Evolutionary conservation across 2,797 vertebrate genomes (phyloP).

Genomic region (Neopelma chrysocephalum): DNA sequence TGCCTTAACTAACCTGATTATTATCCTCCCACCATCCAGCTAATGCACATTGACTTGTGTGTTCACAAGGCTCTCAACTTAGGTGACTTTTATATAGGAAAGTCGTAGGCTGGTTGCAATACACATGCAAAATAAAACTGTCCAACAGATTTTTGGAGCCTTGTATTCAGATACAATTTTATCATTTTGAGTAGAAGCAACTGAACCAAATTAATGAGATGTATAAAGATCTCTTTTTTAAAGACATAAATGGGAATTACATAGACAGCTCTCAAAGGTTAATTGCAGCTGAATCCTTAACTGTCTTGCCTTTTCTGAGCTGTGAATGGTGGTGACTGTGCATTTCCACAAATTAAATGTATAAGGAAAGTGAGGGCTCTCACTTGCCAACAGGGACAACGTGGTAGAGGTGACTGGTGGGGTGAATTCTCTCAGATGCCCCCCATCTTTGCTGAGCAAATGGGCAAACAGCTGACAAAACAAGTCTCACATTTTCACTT

Average conservation of each 20-base stretch:
- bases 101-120: not conserved
- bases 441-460: not conserved
- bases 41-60: not conserved
- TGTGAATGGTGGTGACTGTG: not conserved
- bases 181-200: not conserved
- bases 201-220: not conserved
- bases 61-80: not conserved
- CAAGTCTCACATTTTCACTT: not conserved
- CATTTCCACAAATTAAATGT: not conserved
- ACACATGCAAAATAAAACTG: not conserved
- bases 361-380: not conserved
- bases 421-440: not conserved
- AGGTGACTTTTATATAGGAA: not conserved
- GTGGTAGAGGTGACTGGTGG: not conserved
- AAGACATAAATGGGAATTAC: not conserved
- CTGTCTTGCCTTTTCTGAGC: not conserved
- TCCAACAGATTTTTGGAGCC: not conserved
- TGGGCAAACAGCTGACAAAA: not conserved
- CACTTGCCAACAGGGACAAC: not conserved
- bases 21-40: not conserved
- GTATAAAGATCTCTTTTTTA: not conserved
- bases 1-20: not conserved
- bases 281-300: not conserved
- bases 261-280: conserved; percentile 3
- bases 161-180: not conserved